Base-by-base conservation (phyloP, 2,888 invertebrate genomes). In the Heteromyza rotundicornis region DNA sequence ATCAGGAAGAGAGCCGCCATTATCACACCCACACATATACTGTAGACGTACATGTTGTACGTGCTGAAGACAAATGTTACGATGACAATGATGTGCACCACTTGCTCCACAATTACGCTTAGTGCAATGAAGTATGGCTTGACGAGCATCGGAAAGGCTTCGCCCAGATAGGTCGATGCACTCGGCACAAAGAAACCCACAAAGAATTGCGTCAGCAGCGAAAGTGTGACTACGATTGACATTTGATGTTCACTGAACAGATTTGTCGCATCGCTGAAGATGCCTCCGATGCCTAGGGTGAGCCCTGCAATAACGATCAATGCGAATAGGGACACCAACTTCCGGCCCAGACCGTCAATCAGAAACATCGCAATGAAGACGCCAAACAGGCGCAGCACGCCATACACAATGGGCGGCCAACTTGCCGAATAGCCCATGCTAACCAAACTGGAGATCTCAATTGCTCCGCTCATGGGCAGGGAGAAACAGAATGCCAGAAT, bases 401-500 rank as follows among this genome's bases (percentile, higher is more conserved):
- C 68, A 24, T 68, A 74, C 0, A 75, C 53, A 1, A 65, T 53
- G 0, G 64, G 36, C 0, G 68, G 57, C 79, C 76, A 75, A n/a
- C 24, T 23, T 7, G 27, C n/a, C 0, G 0, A n/a, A 2, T 59
- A 20, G 1, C 50, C n/a, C 0, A 56, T n/a, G 12, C 51, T 60
- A 3, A 40, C 14, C 24, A 23, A 47, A 8, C 49, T 3, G 24
- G 52, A 60, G 3, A 24, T 3, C 0, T 36, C n/a, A 2, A 64
- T 40, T 0, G 65, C 40, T 2, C 14, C 1, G 52, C 65, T 73
- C 2, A 80, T 61, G 0, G 80, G 79, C 8, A 75, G 0, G 0
- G 81, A 74, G 47, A 81, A 71, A 14, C 73, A 68, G 36, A 80
- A 75, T 2, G 80, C 70, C 23, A 80, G 68, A 3, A 75, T 64